Base-by-base conservation (phyloP, 2,113 vertebrate species). In the Phoxinus phoxinus region DNA sequence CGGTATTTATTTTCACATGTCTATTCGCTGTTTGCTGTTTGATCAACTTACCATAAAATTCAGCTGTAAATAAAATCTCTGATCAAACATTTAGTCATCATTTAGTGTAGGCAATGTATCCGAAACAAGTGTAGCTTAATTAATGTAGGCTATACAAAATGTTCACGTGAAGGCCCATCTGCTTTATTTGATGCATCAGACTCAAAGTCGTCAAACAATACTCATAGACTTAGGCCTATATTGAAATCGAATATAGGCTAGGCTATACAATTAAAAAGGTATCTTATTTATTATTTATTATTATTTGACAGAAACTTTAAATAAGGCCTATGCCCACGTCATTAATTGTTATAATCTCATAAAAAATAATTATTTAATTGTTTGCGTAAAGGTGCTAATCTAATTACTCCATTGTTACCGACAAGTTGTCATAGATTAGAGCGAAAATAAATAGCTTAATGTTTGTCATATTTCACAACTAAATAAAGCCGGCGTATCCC, bases 91-190 rank as follows among this genome's bases (percentile, higher is more conserved):
- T 25, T 21, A 41, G 2, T 4, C 15, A 46, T 81, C 0, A 30
- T 32, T 75, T 7, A 58, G 23, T 69, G 6, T 35, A 35, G 3
- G 35, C 19, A 44, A 73, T 44, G 37, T 74, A 48, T 12, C 41
- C 41, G n/a, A 11, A 48, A 74, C 23, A 46, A 25, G 46, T 44
- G 51, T 56, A 21, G 19, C 6, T 3, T 10, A 72, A 44, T 73
- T 25, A 8, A 41, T 41, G 37, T 41, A 44, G 51, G 17, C 19
- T 25, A 8, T 21, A 41, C 41, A 78, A 8, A 78, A 58, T 73
- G 30, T 78, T 25, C 7, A 51, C 30, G 9, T 21, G 23, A 79
- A 78, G 87, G 84, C 87, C 81, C 32, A 13, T 37, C 21, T 63
- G 51, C 6, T 73, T 44, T 44, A 25, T 73, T 73, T 73, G 3